Evolutionary conservation across 2,113 vertebrate species (phyloP).

Genomic region (Leptosomus discolor): DNA sequence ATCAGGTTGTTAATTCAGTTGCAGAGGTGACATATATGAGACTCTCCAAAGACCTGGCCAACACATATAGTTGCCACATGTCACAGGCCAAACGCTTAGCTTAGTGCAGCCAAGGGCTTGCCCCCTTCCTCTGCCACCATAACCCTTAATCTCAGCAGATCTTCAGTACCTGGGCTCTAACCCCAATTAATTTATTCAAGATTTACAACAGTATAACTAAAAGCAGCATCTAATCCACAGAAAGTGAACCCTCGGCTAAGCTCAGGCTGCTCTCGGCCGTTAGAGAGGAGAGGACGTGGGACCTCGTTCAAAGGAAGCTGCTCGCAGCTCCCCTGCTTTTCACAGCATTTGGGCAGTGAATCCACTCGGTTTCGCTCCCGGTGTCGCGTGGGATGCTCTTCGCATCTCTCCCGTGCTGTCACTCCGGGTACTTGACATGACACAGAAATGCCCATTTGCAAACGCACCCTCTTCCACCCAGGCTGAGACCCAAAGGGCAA

Average conservation of each 20-base stretch:
- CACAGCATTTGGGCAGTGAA: fast-evolving
- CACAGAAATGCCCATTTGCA: fast-evolving
- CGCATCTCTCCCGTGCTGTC: not conserved
- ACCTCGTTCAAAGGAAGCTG: not conserved
- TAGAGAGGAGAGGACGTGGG: not conserved
- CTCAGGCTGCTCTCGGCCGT: not conserved
- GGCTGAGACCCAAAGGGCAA: not conserved
- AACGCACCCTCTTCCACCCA: not conserved
- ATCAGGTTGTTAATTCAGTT: not conserved
- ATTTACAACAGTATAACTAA: not conserved
- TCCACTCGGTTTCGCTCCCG: fast-evolving
- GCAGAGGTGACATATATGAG: not conserved
- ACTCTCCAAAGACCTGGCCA: not conserved
- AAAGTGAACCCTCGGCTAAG: not conserved
- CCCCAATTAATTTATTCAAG: not conserved
- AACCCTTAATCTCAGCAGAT: not conserved
- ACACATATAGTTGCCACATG: fast-evolving
- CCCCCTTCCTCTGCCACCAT: not conserved
- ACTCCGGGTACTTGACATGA: fast-evolving
- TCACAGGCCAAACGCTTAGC: fast-evolving
- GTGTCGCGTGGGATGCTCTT: not conserved
- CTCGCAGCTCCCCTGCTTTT: not conserved
- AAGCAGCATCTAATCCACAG: not conserved
- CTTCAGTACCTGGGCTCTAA: not conserved
- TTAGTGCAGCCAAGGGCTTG: not conserved